Percentiles rank a stretch among this genome's conserved stretches.
Conservation (phyloP, 1,140 invertebrate genomes). For the Hormaphis cornu region DNA sequence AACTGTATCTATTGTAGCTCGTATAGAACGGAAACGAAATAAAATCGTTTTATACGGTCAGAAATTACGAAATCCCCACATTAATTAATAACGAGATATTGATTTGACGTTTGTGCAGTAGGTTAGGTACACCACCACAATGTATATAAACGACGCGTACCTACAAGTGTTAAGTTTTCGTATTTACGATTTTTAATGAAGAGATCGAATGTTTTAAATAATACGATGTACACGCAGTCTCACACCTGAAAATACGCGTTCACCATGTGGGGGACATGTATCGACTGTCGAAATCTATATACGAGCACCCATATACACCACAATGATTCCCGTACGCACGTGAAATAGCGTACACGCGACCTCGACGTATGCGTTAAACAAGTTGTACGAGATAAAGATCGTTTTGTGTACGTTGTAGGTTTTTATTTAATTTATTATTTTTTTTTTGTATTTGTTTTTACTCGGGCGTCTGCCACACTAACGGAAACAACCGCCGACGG, state of each 20-base stretch:
- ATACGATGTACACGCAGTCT: neutral
- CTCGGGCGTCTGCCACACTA: neutral
- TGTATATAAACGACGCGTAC: neutral
- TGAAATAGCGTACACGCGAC: slow-evolving; percentile 18
- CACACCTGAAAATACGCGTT: neutral
- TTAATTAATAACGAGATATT: too few relatives aligned
- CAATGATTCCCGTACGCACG: slow-evolving; percentile 15
- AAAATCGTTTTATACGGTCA: too few relatives aligned
- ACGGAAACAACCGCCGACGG: neutral
- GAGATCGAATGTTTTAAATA: slow-evolving; percentile 25
- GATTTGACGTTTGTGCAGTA: too few relatives aligned
- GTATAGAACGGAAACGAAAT: too few relatives aligned
- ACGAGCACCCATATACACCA: slow-evolving; percentile 18
- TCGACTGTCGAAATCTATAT: slow-evolving; percentile 31
- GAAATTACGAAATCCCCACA: too few relatives aligned
- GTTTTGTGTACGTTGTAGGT: slow-evolving; percentile 15
- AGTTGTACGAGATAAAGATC: slow-evolving; percentile 31
- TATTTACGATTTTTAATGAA: slow-evolving; percentile 27
- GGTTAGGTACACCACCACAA: neutral
- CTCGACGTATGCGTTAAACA: slow-evolving; percentile 29
- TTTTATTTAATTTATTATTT: slow-evolving; percentile 29
- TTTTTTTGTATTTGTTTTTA: neutral
- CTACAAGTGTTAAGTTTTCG: slow-evolving; percentile 14
- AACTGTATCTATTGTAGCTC: too few relatives aligned
- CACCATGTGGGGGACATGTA: neutral